Percentiles rank a stretch among this genome's conserved stretches.
These are phyloP conservation scores for Pomatorhinus ruficollis DNA, from an alignment of 2,113 vertebrate genomes.

Conservation along the genomic window DNA sequence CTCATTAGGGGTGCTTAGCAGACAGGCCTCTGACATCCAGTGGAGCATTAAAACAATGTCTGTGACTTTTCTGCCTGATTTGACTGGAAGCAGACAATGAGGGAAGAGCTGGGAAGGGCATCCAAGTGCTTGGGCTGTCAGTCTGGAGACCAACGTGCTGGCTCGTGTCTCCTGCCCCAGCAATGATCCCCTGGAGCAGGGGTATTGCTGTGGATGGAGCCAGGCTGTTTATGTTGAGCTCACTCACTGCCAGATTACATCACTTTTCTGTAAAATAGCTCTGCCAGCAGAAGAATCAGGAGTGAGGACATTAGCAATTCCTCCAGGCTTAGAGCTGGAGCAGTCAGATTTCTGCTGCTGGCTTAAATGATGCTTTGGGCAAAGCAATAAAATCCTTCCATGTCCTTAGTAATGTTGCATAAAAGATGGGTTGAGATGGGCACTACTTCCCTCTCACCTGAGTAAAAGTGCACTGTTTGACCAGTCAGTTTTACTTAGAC, in stretches of 20 bases:
- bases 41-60: neutral
- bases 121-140: neutral
- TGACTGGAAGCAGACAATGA: neutral
- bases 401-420: neutral
- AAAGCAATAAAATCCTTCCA: neutral
- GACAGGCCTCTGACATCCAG: neutral
- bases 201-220: neutral
- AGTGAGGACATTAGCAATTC: neutral
- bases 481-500: neutral
- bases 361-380: neutral
- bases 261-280: neutral
- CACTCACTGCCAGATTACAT: neutral
- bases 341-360: neutral
- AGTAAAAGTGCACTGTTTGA: neutral
- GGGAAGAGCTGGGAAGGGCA: neutral
- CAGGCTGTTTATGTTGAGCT: neutral
- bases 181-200: neutral
- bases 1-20: neutral
- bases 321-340: neutral
- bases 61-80: neutral
- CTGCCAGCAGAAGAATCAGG: neutral
- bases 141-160: neutral
- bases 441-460: neutral
- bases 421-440: neutral
- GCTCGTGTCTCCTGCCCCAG: neutral